Conservation (phyloP, 2,113 vertebrate genomes). For the Burhinus bistriatus region DNA sequence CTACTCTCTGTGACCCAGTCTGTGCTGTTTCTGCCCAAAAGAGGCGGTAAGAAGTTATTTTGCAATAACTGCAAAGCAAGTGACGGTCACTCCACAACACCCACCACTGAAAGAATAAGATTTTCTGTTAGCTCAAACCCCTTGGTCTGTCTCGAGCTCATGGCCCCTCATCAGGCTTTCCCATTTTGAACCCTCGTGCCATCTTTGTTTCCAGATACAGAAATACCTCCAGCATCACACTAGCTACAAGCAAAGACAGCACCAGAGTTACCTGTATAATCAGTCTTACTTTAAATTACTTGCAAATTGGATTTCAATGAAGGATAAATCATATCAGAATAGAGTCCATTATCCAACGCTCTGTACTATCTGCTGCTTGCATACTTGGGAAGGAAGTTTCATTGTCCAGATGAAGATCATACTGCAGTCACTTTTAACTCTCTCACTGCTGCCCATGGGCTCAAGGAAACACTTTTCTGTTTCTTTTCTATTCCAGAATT, state of each 20-base stretch:
- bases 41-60: neutral
- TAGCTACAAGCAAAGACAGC: neutral
- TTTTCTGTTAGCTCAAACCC: neutral
- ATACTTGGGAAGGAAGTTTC: conserved; percentile 10
- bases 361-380: neutral
- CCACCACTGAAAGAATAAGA: neutral
- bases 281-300: conserved; percentile 17
- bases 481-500: neutral
- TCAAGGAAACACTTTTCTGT: neutral
- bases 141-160: neutral
- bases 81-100: neutral
- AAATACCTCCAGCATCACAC: neutral
- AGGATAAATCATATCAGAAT: conserved; percentile 16
- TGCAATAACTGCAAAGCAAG: neutral
- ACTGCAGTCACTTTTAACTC: conserved; percentile 10
- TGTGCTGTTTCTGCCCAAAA: neutral
- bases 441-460: neutral
- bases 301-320: conserved; percentile 19
- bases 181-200: neutral
- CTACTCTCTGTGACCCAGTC: neutral
- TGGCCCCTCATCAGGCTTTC: neutral
- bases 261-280: neutral
- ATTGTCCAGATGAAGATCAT: neutral
- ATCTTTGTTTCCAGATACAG: neutral
- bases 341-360: neutral